Evolutionary conservation across 2,797 vertebrate species (phyloP), one percentile per base, ranked within the genome.

Genomic region (Paedocypris micromegethes): DNA sequence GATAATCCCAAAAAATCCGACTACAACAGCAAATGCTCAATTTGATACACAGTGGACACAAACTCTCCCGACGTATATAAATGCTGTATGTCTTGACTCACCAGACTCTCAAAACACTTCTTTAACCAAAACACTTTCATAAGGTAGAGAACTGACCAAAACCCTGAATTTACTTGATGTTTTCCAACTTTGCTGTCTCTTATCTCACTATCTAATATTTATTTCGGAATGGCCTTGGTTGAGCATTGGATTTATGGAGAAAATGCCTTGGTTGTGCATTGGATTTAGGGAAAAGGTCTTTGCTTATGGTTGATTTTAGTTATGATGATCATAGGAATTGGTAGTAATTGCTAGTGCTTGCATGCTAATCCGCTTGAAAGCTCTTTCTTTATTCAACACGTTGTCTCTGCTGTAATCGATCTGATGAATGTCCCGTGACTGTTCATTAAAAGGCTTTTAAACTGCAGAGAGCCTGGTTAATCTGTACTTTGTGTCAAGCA

Each of bases 371-470:
- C 86, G 77, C 86, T 82, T 70, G 77, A 80, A 79, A 80, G 70
- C 81, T 82, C 83, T 82, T 77, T 86, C 75, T 76, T 80, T 80
- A 81, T 56, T 47, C 9, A 57, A 56, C 59, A 45, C 70, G 75
- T 72, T 79, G 75, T 78, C 68, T 85, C 77, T 86, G 83, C 80
- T 89, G 88, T 87, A 87, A 86, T 72, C 64, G 78, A 85, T 80
- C 80, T 82, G 77, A 84, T 83, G 72, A 62, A 58, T 86, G 83
- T 88, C 83, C 85, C 64, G 58, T 86, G 83, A 87, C 79, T n/a
- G 73, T 83, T 85, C 79, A 88, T 89, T 88, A 89, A 89, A 88
- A 80, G 66, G 79, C 83, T 86, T 89, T 87, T 79, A 48, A 84
- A 86, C 83, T 0, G 80, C 82, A 76, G 65, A 79, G 76, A 79